Conservation (phyloP, 2,113 vertebrate species). For the Synchiropus splendidus region DNA sequence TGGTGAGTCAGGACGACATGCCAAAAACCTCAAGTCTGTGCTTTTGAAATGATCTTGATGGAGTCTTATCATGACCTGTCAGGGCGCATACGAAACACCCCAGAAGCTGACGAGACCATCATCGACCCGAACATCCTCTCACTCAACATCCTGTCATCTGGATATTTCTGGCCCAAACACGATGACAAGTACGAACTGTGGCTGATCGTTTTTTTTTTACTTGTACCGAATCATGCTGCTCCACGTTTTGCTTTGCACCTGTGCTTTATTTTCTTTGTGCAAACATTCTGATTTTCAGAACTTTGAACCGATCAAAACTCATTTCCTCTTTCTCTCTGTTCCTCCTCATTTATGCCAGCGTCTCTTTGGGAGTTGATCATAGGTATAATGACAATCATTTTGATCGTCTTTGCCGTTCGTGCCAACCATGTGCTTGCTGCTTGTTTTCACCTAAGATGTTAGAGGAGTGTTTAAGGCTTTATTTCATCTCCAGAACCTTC, state of each 20-base stretch:
- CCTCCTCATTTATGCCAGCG: constrained; percentile 66
- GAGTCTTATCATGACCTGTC: no score
- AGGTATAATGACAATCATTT: constrained; percentile 73
- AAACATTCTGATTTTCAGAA: constrained; percentile 16
- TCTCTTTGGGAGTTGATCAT: constrained; percentile 86
- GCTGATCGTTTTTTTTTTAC: background rate
- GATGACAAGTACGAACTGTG: constrained; percentile 79
- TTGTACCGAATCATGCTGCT: background rate
- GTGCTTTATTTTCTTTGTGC: constrained; percentile 14
- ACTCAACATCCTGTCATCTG: constrained; percentile 89
- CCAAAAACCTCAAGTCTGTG: background rate
- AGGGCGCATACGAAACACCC: constrained; percentile 95
- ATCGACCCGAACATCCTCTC: constrained; percentile 96
- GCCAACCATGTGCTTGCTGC: constrained; percentile 2
- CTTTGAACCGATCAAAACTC: constrained; percentile 32
- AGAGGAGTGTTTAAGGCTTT: background rate
- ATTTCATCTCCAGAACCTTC: constrained; percentile 74
- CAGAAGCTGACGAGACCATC: constrained; percentile 90
- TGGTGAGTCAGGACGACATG: constrained; percentile 77
- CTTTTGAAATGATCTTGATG: background rate
- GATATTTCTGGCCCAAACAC: constrained; percentile 83
- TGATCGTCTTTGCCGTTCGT: constrained; percentile 5
- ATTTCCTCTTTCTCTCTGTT: constrained; percentile 35
- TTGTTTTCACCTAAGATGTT: background rate
- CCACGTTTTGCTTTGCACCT: no score